Percentiles rank a stretch among this genome's conserved stretches.
Conservation (phyloP, 2,888 invertebrate species). For the Gymnosoma rotundatum region DNA sequence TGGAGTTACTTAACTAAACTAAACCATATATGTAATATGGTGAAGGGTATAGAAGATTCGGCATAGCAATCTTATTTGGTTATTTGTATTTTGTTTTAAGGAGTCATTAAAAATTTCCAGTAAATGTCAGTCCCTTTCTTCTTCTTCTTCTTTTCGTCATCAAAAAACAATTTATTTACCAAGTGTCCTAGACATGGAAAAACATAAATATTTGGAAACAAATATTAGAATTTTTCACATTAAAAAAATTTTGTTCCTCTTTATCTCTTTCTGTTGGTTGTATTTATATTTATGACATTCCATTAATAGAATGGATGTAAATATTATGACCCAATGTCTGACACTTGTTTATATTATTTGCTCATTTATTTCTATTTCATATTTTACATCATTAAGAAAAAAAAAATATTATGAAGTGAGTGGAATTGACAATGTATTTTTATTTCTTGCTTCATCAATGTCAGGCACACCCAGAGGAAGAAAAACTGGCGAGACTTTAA, state of each 20-base stretch:
- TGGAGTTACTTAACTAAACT: too few species aligned
- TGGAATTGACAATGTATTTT: slow-evolving; percentile 37
- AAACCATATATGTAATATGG: too few species aligned
- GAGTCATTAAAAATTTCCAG: slow-evolving; percentile 35
- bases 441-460: slow-evolving; percentile 10
- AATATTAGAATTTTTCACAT: slow-evolving; percentile 3
- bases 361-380: slow-evolving; percentile 55
- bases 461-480: slow-evolving; percentile 48
- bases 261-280: background rate
- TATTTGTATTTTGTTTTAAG: slow-evolving; percentile 23
- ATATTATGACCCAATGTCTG: slow-evolving; percentile 65
- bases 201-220: slow-evolving; percentile 21
- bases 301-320: slow-evolving; percentile 35
- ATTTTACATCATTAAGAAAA: slow-evolving; percentile 37
- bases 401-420: background rate
- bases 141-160: background rate
- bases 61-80: too few species aligned
- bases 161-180: slow-evolving; percentile 16
- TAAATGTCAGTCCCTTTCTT: slow-evolving; percentile 14
- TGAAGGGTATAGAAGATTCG: too few species aligned
- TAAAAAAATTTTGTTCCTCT: background rate
- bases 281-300: slow-evolving; percentile 20
- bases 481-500: slow-evolving; percentile 38
- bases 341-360: slow-evolving; percentile 57
- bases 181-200: slow-evolving; percentile 15